Base-by-base conservation (phyloP, 2,888 invertebrate species). In the Boloria selene region DNA sequence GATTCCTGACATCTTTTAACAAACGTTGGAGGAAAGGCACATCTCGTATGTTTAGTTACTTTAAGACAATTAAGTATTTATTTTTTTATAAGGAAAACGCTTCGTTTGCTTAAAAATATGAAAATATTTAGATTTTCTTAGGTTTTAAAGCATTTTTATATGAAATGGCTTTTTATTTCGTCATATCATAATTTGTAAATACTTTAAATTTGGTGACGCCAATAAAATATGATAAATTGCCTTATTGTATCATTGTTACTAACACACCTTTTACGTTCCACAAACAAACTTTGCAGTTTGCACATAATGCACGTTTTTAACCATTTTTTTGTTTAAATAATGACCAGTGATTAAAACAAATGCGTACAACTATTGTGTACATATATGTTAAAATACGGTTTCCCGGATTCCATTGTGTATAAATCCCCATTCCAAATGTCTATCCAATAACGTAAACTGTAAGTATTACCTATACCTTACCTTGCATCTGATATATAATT, bases 211-310 rank as follows among this genome's bases (percentile, higher is more conserved):
- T 59, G 63, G 47, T 38, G 49, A 50, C 14, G 16, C 31, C 65
- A 55, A 70, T 67, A 67, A 71, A 71, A 53, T 55, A 63, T 55
- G 50, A 58, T 52, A n/a, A 56, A 51, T 31, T 50, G 47, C 47
- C 50, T 50, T 50, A 59, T 59, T 65, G 55, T 65, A 26, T 49
- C 47, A 47, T 61, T 18, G 49, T 59, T 52, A 61, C 45, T 64
- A 63, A 63, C 44, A 63, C 56, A 56, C 45, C 56, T 56, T 38
- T 45, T 26, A 45, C n/a, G 45, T 56, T 56, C n/a, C 56, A 45
- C 56, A n/a, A 26, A 45, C 0, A 45, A 4, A 45, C 56, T 14
- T 45, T 45, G 56, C 56, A 56, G 22, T 22, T 22, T 22, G 22
- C 56, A n/a, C 22, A 0, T 45, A 56, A 56, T 26, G 56, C 56